Conservation (phyloP, 2,888 invertebrate genomes). For the Sphaerophoria rueppellii region DNA sequence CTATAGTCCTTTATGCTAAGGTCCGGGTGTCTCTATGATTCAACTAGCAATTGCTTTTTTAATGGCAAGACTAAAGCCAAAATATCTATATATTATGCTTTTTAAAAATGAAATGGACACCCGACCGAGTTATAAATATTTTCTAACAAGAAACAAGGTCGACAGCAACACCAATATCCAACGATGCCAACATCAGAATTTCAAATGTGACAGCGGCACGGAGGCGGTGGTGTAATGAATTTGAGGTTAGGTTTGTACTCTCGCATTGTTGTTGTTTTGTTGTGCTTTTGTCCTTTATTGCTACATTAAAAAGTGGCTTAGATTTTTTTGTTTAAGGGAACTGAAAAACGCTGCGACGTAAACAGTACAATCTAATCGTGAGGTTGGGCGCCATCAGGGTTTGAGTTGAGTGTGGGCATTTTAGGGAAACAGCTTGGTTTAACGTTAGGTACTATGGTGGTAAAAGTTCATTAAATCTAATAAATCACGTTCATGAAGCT, state of each 20-base stretch:
- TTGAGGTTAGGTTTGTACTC: slow-evolving; percentile 47
- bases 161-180: slow-evolving; percentile 21
- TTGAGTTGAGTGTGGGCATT: background rate
- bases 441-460: slow-evolving; percentile 49
- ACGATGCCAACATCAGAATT: background rate
- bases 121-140: slow-evolving; percentile 65
- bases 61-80: slow-evolving; percentile 59
- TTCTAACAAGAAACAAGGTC: slow-evolving; percentile 62
- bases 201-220: too few relatives aligned
- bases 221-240: slow-evolving; percentile 40
- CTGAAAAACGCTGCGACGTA: slow-evolving; percentile 33
- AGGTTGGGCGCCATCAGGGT: background rate
- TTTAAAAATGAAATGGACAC: slow-evolving; percentile 70
- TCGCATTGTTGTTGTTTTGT: too few relatives aligned
- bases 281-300: slow-evolving; percentile 31
- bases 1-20: slow-evolving; percentile 12
- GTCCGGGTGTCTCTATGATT: slow-evolving; percentile 47
- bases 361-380: background rate
- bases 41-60: slow-evolving; percentile 62
- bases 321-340: too few relatives aligned
- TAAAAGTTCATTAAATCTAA: slow-evolving; percentile 70
- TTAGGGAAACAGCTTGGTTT: slow-evolving; percentile 68
- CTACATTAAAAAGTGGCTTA: too few relatives aligned
- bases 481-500: slow-evolving; percentile 68
- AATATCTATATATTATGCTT: slow-evolving; percentile 62